Evolutionary conservation across 2,113 vertebrate species (phyloP), one percentile per base, ranked within the genome.

Genomic region (Antechinus flavipes): DNA sequence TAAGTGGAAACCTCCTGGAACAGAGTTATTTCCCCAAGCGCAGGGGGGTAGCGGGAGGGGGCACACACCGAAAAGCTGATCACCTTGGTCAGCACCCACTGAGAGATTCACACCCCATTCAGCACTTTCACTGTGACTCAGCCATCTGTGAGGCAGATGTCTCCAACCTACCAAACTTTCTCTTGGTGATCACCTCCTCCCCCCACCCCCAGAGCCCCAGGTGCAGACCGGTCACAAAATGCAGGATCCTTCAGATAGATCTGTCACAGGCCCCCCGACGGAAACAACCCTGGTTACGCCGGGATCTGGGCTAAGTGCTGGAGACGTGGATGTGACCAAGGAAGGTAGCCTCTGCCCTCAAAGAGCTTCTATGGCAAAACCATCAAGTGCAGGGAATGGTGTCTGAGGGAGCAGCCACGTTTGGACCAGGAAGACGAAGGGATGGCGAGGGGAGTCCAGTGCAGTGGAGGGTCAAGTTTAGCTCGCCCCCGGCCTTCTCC

Each of bases 1-100:
- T 97, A 97, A 98, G 95, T 98, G 97, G 98, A 98, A 97, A 98
- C 95, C 96, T 97, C 95, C 91, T 91, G 93, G 90, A 91, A 95
- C 54, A 95, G 96, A 98, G 96, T 5, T n/a, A 94, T 98, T 97
- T 98, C 49, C 97, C 49, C 97, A 97, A 49, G 94, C 49, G 35
- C n/a, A 90, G 52, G 91, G 93, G 91, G 53, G 89, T 7, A 61
- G 12, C 91, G 90, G 50, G 68, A 76, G 16, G 35, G 35, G 68
- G 12, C 35, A 1, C 12, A 19, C 61, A 16, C 61, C n/a, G 61
- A 6, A 19, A n/a, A 76, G 68, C 68, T 19, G 16, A 76, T 76
- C 30, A n/a, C 84, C 93, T 90, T 54, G 91, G 95, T 98, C 96
- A 97, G 97, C 97, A 97, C 56, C 93, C 93, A 55, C 46, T 56